Base-by-base conservation (phyloP, 30 jellyfish, hydroid and myxozoan genomes). In the Chironex yamaguchii region DNA sequence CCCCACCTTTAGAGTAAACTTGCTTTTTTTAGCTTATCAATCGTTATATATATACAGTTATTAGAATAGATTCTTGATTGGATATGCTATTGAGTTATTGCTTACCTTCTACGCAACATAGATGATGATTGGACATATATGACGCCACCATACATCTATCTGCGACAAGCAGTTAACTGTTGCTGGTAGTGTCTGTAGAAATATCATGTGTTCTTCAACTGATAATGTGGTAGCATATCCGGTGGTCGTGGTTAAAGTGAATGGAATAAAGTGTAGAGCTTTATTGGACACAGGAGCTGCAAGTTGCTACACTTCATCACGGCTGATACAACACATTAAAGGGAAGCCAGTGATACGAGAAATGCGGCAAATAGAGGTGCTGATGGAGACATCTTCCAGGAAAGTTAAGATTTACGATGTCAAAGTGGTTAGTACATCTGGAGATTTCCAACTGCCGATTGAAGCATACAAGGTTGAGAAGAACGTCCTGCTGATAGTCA, bases 401-500 rank as follows among this genome's bases (percentile, higher is more conserved):
- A 71, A 20, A 36, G 21, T 71, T 11, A 51, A 71, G 14, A 36
- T 71, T 31, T 69, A 83, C 42, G 93, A 83, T 17, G 80, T 83
- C 14, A 62, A 83, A 62, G 28, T 83, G 64, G 58, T 53, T 12
- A 73, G 73, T 25, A 36, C 26, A 6, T 29, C 34, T 26, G 78
- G 36, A 30, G 51, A 85, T 2, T 72, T 71, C 21, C 62, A 22
- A 32, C 50, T 52, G 49, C 49, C 30, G 23, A 14, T 67, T 3
- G 93, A 84, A 49, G 72, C 54, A 64, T 68, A 70, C 50, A 82
- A 48, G 36, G 88, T 68, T 17, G 88, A 68, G 2, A 71, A 78
- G 52, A 63, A 72, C 13, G 97, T 84, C 26, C 93, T 85, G 9
- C 68, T 54, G 53, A 51, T 52, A 12, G 9, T 91, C 32, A 86